Evolutionary conservation across 2,888 invertebrate genomes (phyloP).

Genomic region (Lasioglossum figueresi): DNA sequence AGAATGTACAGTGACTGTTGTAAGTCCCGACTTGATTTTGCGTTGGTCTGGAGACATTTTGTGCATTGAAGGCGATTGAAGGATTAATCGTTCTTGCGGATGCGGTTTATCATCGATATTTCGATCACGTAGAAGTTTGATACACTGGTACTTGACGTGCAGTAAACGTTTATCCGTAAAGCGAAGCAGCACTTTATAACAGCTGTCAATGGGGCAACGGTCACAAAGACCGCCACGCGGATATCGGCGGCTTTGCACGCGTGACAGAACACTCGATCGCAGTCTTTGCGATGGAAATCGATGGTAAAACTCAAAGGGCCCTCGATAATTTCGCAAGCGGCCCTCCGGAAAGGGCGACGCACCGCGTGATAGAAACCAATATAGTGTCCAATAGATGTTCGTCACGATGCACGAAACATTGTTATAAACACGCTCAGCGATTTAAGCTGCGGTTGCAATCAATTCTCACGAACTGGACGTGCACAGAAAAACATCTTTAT

Average conservation of each 20-base stretch:
- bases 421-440: conserved; percentile 11
- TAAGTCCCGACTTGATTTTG: not conserved
- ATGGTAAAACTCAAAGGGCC: conserved; percentile 31
- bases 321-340: conserved; percentile 40
- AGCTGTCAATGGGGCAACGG: conserved; percentile 40
- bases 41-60: not conserved
- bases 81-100: conserved; percentile 34
- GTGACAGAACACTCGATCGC: conserved; percentile 32
- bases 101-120: conserved; percentile 32
- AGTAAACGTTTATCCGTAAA: conserved; percentile 30
- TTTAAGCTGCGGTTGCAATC: not conserved
- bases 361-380: not conserved
- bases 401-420: not conserved
- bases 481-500: not conserved
- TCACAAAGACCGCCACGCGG: conserved; percentile 27
- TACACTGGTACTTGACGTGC: conserved; percentile 14
- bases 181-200: conserved; percentile 34
- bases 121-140: conserved; percentile 21
- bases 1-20: not conserved
- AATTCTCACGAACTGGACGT: not conserved
- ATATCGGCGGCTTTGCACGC: conserved; percentile 18
- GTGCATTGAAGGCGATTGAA: no score
- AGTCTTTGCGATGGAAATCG: conserved; percentile 23
- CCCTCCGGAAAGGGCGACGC: not conserved
- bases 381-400: not conserved